Conservation (phyloP, 1,140 invertebrate genomes). For the Orius insidiosus region DNA sequence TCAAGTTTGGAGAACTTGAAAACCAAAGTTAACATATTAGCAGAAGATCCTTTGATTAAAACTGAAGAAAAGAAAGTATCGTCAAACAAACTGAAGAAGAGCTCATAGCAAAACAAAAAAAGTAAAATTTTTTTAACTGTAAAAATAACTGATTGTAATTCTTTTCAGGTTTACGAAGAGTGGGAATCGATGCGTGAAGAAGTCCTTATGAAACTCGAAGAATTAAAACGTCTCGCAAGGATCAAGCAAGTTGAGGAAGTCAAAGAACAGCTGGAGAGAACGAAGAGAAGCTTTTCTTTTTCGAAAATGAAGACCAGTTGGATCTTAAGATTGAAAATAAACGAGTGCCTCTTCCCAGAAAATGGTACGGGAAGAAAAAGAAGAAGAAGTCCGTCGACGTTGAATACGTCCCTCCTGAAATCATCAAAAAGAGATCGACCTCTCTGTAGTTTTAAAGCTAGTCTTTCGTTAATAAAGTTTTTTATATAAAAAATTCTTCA, state of each 20-base stretch:
- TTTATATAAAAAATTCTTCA: not conserved
- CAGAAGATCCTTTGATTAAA: constrained; percentile 24
- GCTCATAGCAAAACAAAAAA: constrained; percentile 35
- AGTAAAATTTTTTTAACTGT: constrained; percentile 25
- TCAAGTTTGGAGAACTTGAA: too few species aligned
- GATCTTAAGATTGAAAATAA: constrained; percentile 46
- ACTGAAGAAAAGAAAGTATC: constrained; percentile 31
- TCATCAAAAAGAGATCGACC: constrained; percentile 9
- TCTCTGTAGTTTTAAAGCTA: not conserved
- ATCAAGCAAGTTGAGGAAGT: constrained; percentile 37
- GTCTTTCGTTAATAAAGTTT: constrained; percentile 7
- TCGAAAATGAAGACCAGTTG: constrained; percentile 55
- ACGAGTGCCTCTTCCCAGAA: constrained; percentile 6
- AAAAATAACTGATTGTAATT: constrained; percentile 1
- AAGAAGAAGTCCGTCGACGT: constrained; percentile 9
- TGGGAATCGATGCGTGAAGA: constrained; percentile 37
- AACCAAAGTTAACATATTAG: not conserved
- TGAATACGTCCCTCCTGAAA: constrained; percentile 19
- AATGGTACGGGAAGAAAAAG: constrained; percentile 13
- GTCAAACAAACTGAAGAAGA: constrained; percentile 29
- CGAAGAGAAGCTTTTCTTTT: constrained; percentile 56
- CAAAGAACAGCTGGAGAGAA: constrained; percentile 35
- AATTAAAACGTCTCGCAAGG: constrained; percentile 32
- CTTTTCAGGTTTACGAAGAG: constrained; percentile 31
- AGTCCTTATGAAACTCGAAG: constrained; percentile 28